These are phyloP conservation scores for Anastrepha obliqua DNA, from an alignment of 1,140 invertebrate species.

Conservation along the genomic window DNA sequence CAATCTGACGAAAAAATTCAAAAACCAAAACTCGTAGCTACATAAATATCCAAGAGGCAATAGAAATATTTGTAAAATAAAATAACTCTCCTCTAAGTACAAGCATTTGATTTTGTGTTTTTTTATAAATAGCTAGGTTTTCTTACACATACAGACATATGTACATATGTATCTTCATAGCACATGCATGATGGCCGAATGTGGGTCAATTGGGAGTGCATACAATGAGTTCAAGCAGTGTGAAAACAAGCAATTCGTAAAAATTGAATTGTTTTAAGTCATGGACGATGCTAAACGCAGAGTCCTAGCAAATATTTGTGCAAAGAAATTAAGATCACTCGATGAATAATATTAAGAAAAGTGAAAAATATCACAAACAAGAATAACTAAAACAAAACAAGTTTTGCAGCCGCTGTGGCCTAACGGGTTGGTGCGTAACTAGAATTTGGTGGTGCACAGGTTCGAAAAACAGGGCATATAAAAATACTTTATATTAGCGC, in stretches of 20 bases:
- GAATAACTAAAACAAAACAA: too few relatives aligned
- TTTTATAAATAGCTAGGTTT: neutral
- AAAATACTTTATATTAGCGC: too few relatives aligned
- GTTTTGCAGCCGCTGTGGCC: too few relatives aligned
- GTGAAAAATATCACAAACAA: too few relatives aligned
- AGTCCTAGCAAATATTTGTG: neutral
- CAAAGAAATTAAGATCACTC: neutral
- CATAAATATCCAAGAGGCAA: neutral
- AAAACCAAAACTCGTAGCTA: neutral
- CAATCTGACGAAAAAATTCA: neutral
- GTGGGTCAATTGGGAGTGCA: slow-evolving; percentile 30
- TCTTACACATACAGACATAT: neutral
- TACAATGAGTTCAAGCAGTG: neutral
- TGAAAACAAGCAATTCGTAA: neutral
- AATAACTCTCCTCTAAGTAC: neutral
- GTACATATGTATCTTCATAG: neutral
- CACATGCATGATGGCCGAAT: neutral
- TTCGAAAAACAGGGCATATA: too few relatives aligned
- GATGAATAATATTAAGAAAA: too few relatives aligned
- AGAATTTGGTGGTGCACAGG: too few relatives aligned
- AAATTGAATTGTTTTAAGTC: slow-evolving; percentile 35
- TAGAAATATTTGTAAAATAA: slow-evolving; percentile 34
- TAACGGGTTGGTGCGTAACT: too few relatives aligned
- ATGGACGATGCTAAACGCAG: neutral
- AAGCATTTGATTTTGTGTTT: too few relatives aligned